These are phyloP conservation scores for Coecobrya sp. DNA, from an alignment of 2,888 invertebrate genomes.

Conservation along the genomic window DNA sequence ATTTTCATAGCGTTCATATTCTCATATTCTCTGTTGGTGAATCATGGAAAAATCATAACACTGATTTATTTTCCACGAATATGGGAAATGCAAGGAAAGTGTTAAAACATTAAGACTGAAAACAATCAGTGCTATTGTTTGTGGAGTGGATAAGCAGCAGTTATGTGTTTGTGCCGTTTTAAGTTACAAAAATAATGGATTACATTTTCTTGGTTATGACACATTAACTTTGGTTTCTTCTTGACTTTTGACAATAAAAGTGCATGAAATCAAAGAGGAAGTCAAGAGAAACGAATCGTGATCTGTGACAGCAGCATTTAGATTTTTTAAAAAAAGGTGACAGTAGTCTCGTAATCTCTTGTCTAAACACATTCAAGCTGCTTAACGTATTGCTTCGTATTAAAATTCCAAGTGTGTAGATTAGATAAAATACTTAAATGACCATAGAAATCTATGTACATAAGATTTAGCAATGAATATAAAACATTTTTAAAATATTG, in stretches of 20 bases:
- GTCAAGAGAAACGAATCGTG: not conserved
- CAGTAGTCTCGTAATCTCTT: not conserved
- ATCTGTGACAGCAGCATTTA: not conserved
- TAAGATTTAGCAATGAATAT: no score
- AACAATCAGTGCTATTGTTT: not conserved
- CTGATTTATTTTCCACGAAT: not conserved
- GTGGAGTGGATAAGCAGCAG: not conserved
- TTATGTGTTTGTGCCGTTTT: no score
- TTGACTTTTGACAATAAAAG: not conserved
- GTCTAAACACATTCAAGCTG: no score
- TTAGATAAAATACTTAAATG: no score
- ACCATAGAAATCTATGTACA: no score
- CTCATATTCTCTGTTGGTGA: conserved; percentile 8
- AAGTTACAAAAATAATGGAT: no score
- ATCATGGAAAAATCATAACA: conserved; percentile 30
- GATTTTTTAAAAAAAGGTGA: not conserved
- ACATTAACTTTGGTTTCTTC: no score
- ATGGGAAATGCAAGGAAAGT: not conserved
- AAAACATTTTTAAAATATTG: no score
- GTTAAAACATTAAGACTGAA: not conserved
- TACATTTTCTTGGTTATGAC: not conserved
- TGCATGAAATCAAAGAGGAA: not conserved
- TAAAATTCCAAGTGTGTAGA: no score
- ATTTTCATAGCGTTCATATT: conserved; percentile 1
- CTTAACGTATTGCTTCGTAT: no score